Conservation (phyloP, 2,113 vertebrate genomes). For the Orycteropus afer region DNA sequence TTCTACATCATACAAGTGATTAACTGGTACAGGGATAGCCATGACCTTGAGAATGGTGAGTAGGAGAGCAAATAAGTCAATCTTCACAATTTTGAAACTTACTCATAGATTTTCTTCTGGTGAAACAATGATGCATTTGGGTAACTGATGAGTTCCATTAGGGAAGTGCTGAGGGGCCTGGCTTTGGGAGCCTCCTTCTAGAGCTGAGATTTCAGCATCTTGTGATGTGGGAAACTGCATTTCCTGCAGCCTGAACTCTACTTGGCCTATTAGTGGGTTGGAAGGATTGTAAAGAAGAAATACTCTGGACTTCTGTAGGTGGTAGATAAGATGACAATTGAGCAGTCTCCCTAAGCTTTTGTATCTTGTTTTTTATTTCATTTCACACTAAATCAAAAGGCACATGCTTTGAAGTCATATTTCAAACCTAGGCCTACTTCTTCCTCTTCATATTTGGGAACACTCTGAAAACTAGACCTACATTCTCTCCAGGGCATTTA, state of each 20-base stretch:
- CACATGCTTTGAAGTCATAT: background rate
- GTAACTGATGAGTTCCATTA: rapidly evolving
- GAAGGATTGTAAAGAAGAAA: background rate
- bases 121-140: background rate
- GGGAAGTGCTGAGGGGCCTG: background rate
- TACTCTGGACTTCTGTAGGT: background rate
- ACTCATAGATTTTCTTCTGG: background rate
- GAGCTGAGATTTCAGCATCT: background rate
- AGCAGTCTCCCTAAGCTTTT: background rate
- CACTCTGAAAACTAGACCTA: background rate
- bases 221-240: background rate
- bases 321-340: background rate
- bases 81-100: background rate
- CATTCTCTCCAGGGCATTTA: background rate
- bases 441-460: background rate
- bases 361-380: background rate
- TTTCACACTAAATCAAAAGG: background rate
- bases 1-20: background rate
- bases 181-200: background rate
- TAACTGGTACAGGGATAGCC: background rate
- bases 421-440: background rate
- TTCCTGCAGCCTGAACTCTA: background rate
- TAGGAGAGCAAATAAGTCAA: background rate
- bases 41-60: background rate
- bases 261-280: too few relatives aligned